These are phyloP conservation scores for Fabriciana adippe DNA, from an alignment of 2,888 invertebrate species.

Conservation along the genomic window DNA sequence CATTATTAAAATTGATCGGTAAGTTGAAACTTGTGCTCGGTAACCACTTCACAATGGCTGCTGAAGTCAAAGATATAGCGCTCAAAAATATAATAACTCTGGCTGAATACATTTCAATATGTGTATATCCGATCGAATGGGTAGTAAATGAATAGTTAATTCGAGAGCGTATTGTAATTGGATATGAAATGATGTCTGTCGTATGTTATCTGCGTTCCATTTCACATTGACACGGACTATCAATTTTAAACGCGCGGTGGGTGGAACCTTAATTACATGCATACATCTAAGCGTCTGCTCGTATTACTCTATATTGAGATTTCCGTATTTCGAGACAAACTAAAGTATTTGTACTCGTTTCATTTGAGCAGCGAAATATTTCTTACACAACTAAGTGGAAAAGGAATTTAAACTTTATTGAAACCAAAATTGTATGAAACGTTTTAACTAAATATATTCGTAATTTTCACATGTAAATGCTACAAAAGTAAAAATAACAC, in stretches of 20 bases:
- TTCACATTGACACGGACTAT: slow-evolving; percentile 47
- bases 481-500: no score
- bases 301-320: slow-evolving; percentile 27
- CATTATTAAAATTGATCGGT: slow-evolving; percentile 61
- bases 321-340: slow-evolving; percentile 15
- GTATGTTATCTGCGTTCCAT: slow-evolving; percentile 59
- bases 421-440: no score
- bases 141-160: slow-evolving; percentile 53
- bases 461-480: no score
- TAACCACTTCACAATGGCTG: slow-evolving; percentile 63
- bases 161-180: slow-evolving; percentile 56
- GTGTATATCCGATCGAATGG: slow-evolving; percentile 40
- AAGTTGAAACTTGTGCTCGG: slow-evolving; percentile 66
- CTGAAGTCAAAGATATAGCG: slow-evolving; percentile 47
- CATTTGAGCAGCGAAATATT: not conserved
- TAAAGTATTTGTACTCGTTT: not conserved
- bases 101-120: slow-evolving; percentile 35
- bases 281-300: slow-evolving; percentile 25
- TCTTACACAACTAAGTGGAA: not conserved
- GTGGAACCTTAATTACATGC: slow-evolving; percentile 41
- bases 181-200: slow-evolving; percentile 62
- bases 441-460: no score
- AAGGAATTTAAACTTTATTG: no score
- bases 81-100: slow-evolving; percentile 37
- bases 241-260: slow-evolving; percentile 41